These are phyloP conservation scores for Turritopsis rubra DNA, from an alignment of 30 jellyfish, hydroid and myxozoan genomes.

Conservation along the genomic window DNA sequence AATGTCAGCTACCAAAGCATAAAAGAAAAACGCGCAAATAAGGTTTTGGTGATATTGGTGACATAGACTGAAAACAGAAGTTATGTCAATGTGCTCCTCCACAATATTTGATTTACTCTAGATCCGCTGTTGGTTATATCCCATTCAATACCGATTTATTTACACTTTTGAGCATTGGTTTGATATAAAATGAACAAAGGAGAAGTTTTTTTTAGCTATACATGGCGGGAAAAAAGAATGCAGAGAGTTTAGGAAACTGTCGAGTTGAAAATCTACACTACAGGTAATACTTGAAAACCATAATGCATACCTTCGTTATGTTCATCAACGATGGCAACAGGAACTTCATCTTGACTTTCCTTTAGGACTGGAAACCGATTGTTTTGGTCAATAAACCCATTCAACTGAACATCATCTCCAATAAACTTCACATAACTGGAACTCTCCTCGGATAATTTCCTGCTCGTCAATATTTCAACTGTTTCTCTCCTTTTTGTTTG, in stretches of 20 bases:
- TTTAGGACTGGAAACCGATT: background rate
- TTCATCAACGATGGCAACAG: conserved; percentile 5
- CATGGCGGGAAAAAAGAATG: background rate
- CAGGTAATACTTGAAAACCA: background rate
- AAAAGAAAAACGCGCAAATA: too few relatives aligned
- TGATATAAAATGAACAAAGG: too few relatives aligned
- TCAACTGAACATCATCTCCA: background rate
- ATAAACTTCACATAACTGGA: background rate
- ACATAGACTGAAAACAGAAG: too few relatives aligned
- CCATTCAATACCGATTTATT: too few relatives aligned
- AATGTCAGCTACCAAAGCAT: too few relatives aligned
- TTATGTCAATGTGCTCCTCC: too few relatives aligned
- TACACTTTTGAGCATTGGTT: too few relatives aligned
- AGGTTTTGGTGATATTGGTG: too few relatives aligned
- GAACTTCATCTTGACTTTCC: background rate
- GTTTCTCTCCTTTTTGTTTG: background rate
- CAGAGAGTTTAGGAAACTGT: background rate
- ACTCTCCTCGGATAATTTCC: background rate
- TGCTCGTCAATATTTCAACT: background rate
- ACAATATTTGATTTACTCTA: too few relatives aligned
- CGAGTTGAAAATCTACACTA: background rate
- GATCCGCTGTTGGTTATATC: too few relatives aligned
- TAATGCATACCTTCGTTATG: conserved; percentile 4
- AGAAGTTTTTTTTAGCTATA: too few relatives aligned
- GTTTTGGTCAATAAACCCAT: background rate